A percentile compares a stretch with the other conserved stretches of the same genome.
Conservation (phyloP, 2,113 vertebrate genomes). For the Cichladusa arquata region DNA sequence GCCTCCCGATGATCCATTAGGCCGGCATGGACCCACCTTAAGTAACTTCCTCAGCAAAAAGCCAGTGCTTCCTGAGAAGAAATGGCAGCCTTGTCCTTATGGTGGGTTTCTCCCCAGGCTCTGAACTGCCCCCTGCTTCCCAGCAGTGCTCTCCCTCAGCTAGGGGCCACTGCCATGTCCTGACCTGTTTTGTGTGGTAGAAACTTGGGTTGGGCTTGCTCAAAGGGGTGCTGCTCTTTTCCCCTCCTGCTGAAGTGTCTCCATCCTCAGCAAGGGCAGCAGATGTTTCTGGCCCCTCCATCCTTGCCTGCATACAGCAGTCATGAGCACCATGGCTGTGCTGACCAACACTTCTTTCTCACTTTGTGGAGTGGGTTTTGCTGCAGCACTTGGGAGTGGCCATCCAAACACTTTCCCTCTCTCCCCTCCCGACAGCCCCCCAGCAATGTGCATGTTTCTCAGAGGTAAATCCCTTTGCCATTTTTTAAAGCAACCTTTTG, state of each 20-base stretch:
- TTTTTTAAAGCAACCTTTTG: not conserved
- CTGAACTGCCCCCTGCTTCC: not conserved
- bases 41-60: slow-evolving; percentile 84
- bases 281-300: not conserved
- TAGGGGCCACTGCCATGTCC: rapidly evolving
- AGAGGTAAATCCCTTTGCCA: not conserved
- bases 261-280: not conserved
- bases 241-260: not conserved
- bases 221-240: not conserved
- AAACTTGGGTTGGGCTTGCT: not conserved
- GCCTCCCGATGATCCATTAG: slow-evolving; percentile 92
- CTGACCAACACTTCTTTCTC: not conserved
- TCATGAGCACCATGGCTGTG: rapidly evolving
- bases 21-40: slow-evolving; percentile 85
- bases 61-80: slow-evolving; percentile 74
- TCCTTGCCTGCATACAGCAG: not conserved
- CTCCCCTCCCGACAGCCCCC: not conserved
- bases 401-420: not conserved
- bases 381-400: not conserved
- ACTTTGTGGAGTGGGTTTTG: not conserved
- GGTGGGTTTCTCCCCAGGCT: slow-evolving; percentile 63
- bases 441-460: not conserved
- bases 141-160: rapidly evolving
- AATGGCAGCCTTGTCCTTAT: slow-evolving; percentile 85
- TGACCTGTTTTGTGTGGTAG: rapidly evolving